Evolutionary conservation across 2,797 vertebrate genomes (phyloP).

Genomic region (Ctenopoma kingsleyae): DNA sequence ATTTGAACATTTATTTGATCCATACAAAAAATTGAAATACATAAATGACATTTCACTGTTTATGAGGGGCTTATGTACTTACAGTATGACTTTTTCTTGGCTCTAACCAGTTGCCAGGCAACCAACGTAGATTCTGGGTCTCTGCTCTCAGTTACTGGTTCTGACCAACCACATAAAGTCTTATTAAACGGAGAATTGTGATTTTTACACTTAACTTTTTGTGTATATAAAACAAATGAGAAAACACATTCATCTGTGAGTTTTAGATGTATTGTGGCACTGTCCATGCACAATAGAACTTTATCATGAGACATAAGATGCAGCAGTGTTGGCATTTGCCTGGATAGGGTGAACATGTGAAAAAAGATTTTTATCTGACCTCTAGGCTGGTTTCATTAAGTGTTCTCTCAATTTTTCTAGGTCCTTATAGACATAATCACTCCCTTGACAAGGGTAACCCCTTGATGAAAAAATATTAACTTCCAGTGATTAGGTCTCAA

Average conservation of each 20-base stretch:
- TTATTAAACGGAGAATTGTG: neutral
- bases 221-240: neutral
- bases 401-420: too few species aligned
- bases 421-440: too few species aligned
- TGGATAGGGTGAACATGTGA: too few species aligned
- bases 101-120: conserved; percentile 6
- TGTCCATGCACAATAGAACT: too few species aligned
- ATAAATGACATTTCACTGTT: neutral
- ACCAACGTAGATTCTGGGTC: neutral
- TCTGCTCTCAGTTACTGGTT: neutral
- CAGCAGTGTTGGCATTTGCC: neutral
- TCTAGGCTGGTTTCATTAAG: too few species aligned
- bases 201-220: neutral
- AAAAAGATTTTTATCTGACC: too few species aligned
- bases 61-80: neutral
- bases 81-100: neutral
- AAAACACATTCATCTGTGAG: neutral
- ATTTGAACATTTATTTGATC: neutral
- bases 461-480: neutral
- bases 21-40: neutral
- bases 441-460: neutral
- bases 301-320: too few species aligned
- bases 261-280: too few species aligned
- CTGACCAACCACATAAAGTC: neutral
- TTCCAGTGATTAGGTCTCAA: neutral